Conservation (phyloP, 2,113 vertebrate species). For the Semnornis frantzii region DNA sequence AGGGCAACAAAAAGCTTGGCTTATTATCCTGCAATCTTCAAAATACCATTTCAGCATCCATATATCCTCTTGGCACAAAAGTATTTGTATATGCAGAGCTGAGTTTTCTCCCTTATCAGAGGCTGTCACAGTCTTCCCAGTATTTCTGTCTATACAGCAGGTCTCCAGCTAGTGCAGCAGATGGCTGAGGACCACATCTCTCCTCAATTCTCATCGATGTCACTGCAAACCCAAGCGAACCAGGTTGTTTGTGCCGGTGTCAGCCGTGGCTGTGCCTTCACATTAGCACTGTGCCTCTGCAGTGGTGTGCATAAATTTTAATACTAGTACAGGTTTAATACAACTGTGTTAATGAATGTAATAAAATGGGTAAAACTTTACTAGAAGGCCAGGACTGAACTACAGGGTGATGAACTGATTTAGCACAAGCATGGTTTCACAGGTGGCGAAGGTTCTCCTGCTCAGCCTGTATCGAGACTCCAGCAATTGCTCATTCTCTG, state of each 20-base stretch:
- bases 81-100: neutral
- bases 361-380: neutral
- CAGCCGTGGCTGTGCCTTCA: neutral
- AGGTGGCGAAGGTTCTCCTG: neutral
- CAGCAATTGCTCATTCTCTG: neutral
- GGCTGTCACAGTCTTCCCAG: neutral
- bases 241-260: neutral
- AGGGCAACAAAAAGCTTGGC: neutral
- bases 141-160: neutral
- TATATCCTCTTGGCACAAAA: neutral
- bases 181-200: neutral
- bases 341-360: neutral
- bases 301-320: neutral
- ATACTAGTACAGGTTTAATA: neutral
- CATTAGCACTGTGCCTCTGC: no score
- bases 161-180: neutral
- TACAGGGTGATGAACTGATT: rapidly evolving
- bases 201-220: neutral
- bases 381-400: neutral
- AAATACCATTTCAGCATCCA: neutral
- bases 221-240: neutral
- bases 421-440: neutral
- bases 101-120: neutral
- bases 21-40: neutral
- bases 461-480: neutral